These are phyloP conservation scores for Jacana jacana DNA, from an alignment of 2,113 vertebrate species.

Conservation along the genomic window DNA sequence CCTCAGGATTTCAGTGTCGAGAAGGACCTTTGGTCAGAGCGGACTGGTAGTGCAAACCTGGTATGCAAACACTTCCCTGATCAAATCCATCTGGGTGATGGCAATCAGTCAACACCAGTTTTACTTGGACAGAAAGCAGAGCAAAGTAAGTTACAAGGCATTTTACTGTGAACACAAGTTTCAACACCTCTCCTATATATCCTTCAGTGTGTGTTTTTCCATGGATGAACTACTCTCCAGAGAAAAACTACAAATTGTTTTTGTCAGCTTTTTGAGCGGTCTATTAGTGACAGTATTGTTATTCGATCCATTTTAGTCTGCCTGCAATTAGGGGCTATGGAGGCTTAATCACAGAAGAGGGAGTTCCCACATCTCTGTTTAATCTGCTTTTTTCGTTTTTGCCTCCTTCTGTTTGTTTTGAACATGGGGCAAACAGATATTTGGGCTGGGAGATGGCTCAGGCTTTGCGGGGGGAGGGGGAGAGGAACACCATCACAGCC, in stretches of 20 bases:
- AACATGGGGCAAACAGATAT: neutral
- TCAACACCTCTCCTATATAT: neutral
- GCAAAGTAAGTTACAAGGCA: conserved; percentile 85
- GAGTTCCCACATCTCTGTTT: neutral
- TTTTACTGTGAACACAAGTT: neutral
- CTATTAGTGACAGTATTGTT: neutral
- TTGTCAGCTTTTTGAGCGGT: neutral
- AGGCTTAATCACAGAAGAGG: neutral
- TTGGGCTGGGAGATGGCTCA: neutral
- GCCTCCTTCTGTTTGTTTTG: neutral
- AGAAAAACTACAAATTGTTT: neutral
- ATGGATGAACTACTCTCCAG: neutral
- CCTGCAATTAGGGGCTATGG: neutral
- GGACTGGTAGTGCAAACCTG: conserved; percentile 93
- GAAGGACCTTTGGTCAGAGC: conserved; percentile 91
- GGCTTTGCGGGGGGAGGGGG: neutral
- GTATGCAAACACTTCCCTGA: conserved; percentile 97
- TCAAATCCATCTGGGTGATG: conserved; percentile 99
- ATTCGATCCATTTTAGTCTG: neutral
- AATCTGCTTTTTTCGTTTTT: conserved; percentile 4
- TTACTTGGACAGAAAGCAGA: conserved; percentile 97
- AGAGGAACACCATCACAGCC: neutral
- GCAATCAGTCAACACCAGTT: conserved; percentile 99
- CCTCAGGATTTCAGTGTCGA: conserved; percentile 87
- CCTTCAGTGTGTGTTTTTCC: neutral